These are phyloP conservation scores for Orchesella cincta DNA, from an alignment of 1,140 invertebrate genomes.

Conservation along the genomic window DNA sequence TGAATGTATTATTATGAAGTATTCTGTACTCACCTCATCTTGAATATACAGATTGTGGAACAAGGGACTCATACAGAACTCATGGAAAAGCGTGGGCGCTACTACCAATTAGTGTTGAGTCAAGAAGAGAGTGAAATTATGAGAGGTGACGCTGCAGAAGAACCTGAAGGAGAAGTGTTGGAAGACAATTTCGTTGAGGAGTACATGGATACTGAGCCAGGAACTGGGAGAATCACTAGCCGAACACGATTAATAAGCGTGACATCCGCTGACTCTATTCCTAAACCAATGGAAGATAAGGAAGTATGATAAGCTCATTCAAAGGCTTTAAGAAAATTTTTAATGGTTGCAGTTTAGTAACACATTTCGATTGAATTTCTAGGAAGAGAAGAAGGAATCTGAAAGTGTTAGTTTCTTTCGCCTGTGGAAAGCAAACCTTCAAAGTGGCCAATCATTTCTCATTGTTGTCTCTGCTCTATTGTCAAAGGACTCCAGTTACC, in stretches of 20 bases:
- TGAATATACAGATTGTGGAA: no score
- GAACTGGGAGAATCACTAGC: conserved; percentile 13
- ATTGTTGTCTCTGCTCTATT: conserved; percentile 14
- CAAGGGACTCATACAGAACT: conserved; percentile 81
- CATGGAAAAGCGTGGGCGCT: conserved; percentile 56
- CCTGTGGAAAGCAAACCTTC: neutral
- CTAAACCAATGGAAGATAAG: neutral
- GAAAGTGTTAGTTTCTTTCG: neutral
- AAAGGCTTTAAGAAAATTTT: no score
- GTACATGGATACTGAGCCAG: neutral
- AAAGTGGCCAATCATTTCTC: conserved; percentile 30
- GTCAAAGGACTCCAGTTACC: conserved; percentile 35
- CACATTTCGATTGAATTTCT: neutral
- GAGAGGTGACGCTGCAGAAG: neutral
- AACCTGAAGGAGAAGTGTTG: neutral
- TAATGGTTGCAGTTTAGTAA: no score
- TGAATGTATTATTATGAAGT: no score
- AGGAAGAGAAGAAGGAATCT: neutral
- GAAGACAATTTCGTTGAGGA: neutral
- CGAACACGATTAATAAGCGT: conserved; percentile 11
- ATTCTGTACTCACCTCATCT: no score
- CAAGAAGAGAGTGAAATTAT: conserved; percentile 27
- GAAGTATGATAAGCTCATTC: no score
- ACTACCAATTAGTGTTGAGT: conserved; percentile 33
- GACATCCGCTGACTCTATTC: neutral